These are phyloP conservation scores for Eupeodes latifasciatus DNA, from an alignment of 2,888 invertebrate genomes.

Conservation along the genomic window DNA sequence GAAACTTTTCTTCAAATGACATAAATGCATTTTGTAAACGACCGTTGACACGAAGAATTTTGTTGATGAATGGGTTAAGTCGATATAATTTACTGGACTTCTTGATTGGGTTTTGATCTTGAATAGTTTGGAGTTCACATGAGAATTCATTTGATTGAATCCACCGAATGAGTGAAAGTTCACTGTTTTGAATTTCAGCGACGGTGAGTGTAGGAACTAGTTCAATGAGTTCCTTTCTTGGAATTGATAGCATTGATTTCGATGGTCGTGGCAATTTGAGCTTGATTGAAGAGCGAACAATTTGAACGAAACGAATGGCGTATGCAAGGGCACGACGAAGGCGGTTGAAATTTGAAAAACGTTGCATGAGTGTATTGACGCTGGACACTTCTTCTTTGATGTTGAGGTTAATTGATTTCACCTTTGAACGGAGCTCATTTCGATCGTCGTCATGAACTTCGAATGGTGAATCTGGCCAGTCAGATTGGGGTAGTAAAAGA, in stretches of 20 bases:
- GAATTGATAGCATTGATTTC: not conserved
- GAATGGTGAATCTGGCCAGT: not conserved
- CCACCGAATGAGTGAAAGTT: too few species aligned
- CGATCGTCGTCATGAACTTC: not conserved
- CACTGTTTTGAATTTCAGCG: too few species aligned
- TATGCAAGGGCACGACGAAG: not conserved
- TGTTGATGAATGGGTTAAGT: not conserved
- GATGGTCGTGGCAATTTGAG: too few species aligned
- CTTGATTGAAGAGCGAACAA: too few species aligned
- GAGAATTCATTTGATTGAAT: too few species aligned
- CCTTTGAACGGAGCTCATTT: not conserved
- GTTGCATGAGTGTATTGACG: not conserved
- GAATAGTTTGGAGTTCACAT: too few species aligned
- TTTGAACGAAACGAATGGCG: not conserved
- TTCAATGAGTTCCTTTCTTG: too few species aligned
- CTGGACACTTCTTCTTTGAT: not conserved
- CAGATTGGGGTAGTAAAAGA: not conserved
- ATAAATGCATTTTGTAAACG: slow-evolving; percentile 14
- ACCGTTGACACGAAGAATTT: slow-evolving; percentile 11
- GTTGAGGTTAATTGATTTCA: not conserved
- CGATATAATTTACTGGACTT: too few species aligned
- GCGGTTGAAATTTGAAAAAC: not conserved
- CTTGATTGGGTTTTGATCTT: too few species aligned
- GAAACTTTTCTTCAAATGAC: not conserved
- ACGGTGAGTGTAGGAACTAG: too few species aligned